Percentiles rank a stretch among this genome's conserved stretches.
phyloP scores from a whole-genome alignment of 2,113 vertebrate genomes.

The Petroica traversi region DNA sequence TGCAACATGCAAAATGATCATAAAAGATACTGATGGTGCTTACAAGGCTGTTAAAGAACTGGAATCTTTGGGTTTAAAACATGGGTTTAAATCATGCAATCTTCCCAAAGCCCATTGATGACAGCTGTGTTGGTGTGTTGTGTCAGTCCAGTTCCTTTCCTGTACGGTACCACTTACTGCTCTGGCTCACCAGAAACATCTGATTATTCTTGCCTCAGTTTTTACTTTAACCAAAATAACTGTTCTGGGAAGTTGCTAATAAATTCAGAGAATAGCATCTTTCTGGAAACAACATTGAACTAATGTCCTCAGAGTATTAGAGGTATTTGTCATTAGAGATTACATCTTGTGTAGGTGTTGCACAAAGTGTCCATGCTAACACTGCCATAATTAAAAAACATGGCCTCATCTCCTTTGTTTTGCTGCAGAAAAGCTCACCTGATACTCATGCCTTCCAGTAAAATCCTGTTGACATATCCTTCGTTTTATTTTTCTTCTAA shows the following conservation, averaged over 20 bases:
- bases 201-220: neutral
- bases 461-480: neutral
- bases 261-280: neutral
- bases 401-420: neutral
- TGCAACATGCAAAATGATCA: neutral
- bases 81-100: neutral
- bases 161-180: neutral
- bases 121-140: neutral
- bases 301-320: neutral
- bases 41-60: neutral
- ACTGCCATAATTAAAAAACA: neutral
- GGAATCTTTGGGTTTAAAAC: neutral
- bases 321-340: neutral
- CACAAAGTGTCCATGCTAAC: neutral
- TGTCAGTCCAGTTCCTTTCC: neutral
- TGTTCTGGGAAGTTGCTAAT: neutral
- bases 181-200: neutral
- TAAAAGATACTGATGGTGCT: accelerated
- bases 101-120: neutral
- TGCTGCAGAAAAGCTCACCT: neutral
- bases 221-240: neutral
- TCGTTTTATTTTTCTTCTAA: neutral
- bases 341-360: neutral
- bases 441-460: neutral
- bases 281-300: neutral